Base-by-base conservation (phyloP, 2,888 invertebrate species). In the Brenthis ino region DNA sequence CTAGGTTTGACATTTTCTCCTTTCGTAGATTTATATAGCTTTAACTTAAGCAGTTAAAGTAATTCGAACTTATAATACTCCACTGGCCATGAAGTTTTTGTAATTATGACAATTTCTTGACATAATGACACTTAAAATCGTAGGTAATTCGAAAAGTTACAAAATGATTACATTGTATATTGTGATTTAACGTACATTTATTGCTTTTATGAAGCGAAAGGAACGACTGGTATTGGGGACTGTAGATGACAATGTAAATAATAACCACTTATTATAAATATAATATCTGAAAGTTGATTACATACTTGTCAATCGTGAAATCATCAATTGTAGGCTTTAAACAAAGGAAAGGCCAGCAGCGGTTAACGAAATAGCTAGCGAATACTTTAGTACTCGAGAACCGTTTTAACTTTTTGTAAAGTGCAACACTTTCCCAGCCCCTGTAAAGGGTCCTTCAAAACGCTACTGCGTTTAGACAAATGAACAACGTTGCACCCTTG, bases 401-500 rank as follows among this genome's bases (percentile, higher is more conserved):
- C 82, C 84, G 82, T 88, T 90, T 91, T 91, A 88, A 91, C 88
- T 91, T 89, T 89, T 89, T 86, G 82, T 88, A 88, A 91, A 93
- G 89, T 90, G 92, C 90, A 91, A 92, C 91, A 91, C 89, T 91
- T 91, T 92, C 91, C 91, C 92, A 90, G 88, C 87, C 85, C 85
- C 79, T 76, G 77, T 69, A 74, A 76, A 88, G 86, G 80, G 86
- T 84, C 85, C 89, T 89, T 83, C 85, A 83, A 81, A 88, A 79
- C 77, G 87, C 86, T 83, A 85, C 87, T 86, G 87, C 91, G 87
- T 89, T 91, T 91, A 91, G 87, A 91, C 91, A 92, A 92, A 92
- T 92, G 92, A 91, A 89, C 90, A 89, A 80, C 86, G 88, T 80
- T 85, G 86, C 88, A 85, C 91, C 91, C 91, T 87, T 78, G 73